Conservation (phyloP, 2,888 invertebrate genomes). For the Orthosia gracilis region DNA sequence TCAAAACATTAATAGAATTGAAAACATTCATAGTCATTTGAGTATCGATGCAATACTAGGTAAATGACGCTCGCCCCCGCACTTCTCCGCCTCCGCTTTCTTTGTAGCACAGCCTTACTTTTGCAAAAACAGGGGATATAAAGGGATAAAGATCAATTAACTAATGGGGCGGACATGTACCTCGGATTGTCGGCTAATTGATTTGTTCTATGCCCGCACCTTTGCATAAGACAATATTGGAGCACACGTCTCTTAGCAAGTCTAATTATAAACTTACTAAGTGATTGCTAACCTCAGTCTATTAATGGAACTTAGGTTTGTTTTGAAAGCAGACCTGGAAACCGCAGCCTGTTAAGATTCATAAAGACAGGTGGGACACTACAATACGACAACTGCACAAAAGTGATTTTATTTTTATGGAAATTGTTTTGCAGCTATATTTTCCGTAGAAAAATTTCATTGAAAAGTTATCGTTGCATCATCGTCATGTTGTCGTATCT, state of each 20-base stretch:
- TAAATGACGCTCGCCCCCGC: neutral
- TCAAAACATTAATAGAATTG: no score
- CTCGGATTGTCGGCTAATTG: slow-evolving; percentile 72
- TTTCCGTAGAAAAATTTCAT: no score
- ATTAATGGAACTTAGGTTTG: neutral
- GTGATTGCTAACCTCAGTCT: slow-evolving; percentile 22
- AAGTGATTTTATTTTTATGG: no score
- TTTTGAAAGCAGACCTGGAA: neutral
- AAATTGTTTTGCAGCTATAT: no score
- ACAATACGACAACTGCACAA: neutral
- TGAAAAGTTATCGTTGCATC: no score
- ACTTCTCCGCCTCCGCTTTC: neutral
- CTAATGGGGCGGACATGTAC: slow-evolving; percentile 75
- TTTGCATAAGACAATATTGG: slow-evolving; percentile 48
- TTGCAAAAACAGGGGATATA: slow-evolving; percentile 27
- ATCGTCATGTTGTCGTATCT: no score
- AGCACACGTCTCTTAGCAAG: slow-evolving; percentile 32
- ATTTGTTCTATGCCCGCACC: slow-evolving; percentile 71
- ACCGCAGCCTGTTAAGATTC: neutral
- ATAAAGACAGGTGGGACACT: no score
- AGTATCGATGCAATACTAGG: neutral
- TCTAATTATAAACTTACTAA: slow-evolving; percentile 39
- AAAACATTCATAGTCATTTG: no score
- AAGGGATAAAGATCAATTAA: slow-evolving; percentile 73
- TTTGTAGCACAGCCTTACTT: slow-evolving; percentile 14